These are phyloP conservation scores for Peromyscus melanophrys DNA, from an alignment of 2,797 vertebrate genomes.

Conservation along the genomic window DNA sequence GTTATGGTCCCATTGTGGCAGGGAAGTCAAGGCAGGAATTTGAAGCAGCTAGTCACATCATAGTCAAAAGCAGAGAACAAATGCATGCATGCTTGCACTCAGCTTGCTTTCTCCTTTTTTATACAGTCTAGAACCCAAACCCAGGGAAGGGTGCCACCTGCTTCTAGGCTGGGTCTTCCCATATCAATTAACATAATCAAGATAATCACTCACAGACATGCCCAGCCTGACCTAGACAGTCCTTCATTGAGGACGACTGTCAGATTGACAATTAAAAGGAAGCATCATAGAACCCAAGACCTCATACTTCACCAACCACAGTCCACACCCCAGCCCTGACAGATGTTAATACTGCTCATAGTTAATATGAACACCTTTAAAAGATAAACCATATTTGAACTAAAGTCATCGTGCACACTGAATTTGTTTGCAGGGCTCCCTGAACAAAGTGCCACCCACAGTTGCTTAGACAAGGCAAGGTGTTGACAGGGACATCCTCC, in stretches of 20 bases:
- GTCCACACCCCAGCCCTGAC: neutral
- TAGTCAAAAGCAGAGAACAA: neutral
- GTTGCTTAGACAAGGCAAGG: neutral
- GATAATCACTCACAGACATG: neutral
- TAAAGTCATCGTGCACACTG: neutral
- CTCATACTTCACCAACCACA: neutral
- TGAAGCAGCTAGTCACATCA: neutral
- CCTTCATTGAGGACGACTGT: neutral
- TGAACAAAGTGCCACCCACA: neutral
- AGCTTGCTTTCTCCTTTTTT: neutral
- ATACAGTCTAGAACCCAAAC: neutral
- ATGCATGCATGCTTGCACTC: neutral
- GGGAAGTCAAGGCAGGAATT: neutral
- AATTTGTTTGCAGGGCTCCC: neutral
- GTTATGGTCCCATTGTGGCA: neutral
- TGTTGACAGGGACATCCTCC: neutral
- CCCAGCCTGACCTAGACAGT: neutral
- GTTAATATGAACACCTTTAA: slow-evolving; percentile 5
- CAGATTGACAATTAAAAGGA: neutral
- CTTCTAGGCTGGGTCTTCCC: neutral
- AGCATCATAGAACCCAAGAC: neutral
- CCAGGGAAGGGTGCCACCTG: neutral
- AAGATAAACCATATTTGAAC: neutral
- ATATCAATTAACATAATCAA: neutral
- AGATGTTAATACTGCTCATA: neutral